phyloP scores from a whole-genome alignment of 2,113 vertebrate genomes.

The Aptenodytes forsteri region DNA sequence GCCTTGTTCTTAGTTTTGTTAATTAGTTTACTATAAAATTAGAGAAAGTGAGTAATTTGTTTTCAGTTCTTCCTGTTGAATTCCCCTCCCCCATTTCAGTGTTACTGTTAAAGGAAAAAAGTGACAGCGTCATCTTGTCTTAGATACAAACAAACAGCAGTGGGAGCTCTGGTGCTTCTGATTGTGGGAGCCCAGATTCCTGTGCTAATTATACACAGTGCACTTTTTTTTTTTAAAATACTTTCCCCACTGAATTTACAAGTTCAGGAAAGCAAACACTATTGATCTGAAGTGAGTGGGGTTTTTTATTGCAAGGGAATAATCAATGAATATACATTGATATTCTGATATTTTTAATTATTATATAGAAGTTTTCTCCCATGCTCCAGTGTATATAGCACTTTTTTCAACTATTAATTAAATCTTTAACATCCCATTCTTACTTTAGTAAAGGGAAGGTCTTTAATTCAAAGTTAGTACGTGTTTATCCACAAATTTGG shows the following conservation, averaged over 20 bases:
- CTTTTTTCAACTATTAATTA: background rate
- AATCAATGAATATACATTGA: background rate
- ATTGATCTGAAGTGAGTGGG: background rate
- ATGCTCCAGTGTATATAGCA: background rate
- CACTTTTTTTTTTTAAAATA: background rate
- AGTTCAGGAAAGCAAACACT: background rate
- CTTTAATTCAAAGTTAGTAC: background rate
- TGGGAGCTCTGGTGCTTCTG: slow-evolving; percentile 56
- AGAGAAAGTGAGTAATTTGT: background rate
- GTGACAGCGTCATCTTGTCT: slow-evolving; percentile 63
- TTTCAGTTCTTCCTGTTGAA: slow-evolving; percentile 16
- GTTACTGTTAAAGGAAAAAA: slow-evolving; percentile 38
- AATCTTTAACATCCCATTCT: background rate
- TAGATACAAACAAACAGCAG: slow-evolving; percentile 39
- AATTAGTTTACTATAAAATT: background rate
- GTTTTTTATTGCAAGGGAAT: background rate
- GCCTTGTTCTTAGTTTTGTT: background rate
- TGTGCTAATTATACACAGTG: background rate
- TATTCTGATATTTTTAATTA: background rate
- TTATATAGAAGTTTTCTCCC: background rate
- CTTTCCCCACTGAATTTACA: background rate
- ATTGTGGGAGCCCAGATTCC: background rate
- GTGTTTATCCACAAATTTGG: background rate
- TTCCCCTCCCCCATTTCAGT: slow-evolving; percentile 36
- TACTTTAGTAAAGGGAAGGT: background rate